phyloP scores from a whole-genome alignment of 2,888 invertebrate genomes.

The Lasius platythorax region DNA sequence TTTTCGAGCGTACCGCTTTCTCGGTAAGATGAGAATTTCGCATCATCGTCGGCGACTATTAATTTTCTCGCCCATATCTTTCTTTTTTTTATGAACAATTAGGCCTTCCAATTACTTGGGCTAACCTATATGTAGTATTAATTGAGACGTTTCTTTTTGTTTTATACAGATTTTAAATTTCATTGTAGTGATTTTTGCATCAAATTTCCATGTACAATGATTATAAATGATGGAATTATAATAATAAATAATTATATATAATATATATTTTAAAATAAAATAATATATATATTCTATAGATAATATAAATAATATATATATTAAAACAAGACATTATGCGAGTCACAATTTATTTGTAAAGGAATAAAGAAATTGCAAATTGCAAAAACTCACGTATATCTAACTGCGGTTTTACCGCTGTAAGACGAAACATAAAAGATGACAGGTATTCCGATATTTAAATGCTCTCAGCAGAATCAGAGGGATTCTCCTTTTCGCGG shows the following conservation, averaged over 20 bases:
- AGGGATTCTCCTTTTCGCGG: constrained; percentile 24
- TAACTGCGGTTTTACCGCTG: neutral
- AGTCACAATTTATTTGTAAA: neutral
- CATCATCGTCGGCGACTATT: constrained; percentile 30
- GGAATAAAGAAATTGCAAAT: neutral
- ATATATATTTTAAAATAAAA: too few species aligned
- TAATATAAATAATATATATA: too few species aligned
- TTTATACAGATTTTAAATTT: neutral
- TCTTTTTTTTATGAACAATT: constrained; percentile 23
- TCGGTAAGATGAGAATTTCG: constrained; percentile 43
- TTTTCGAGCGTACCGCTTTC: constrained; percentile 12
- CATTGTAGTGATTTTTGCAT: neutral
- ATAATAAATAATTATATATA: too few species aligned
- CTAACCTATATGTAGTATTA: constrained; percentile 6
- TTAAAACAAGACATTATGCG: neutral
- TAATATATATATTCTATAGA: too few species aligned
- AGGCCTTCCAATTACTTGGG: constrained; percentile 24
- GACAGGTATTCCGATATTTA: constrained; percentile 65
- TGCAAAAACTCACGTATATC: neutral
- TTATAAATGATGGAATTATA: neutral
- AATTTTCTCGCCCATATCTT: constrained; percentile 40
- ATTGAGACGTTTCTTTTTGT: neutral
- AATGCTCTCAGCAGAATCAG: constrained; percentile 66
- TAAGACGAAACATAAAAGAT: constrained; percentile 12
- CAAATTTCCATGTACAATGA: neutral